Conservation (phyloP, 2,113 vertebrate genomes). For the Triplophysa siluroides region DNA sequence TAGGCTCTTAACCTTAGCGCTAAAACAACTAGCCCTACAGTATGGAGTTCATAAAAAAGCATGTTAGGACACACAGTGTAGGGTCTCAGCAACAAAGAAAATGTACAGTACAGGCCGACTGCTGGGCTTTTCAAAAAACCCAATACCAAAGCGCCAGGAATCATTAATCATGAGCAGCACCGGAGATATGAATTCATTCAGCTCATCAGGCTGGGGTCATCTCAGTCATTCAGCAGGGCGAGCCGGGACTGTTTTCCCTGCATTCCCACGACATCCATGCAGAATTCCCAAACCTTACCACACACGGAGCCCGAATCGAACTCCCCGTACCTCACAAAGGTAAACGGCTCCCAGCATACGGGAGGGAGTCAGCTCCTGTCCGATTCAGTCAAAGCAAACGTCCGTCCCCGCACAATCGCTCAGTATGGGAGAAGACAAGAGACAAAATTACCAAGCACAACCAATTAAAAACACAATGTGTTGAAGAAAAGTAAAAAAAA, state of each 20-base stretch:
- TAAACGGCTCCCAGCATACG: constrained; percentile 19
- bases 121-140: constrained; percentile 29
- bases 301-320: constrained; percentile 37
- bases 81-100: constrained; percentile 17
- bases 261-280: constrained; percentile 41
- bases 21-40: constrained; percentile 3
- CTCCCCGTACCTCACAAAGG: constrained; percentile 35
- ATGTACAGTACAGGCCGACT: constrained; percentile 31
- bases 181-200: constrained; percentile 28
- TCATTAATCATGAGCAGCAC: constrained; percentile 41
- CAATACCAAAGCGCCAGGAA: constrained; percentile 35
- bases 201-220: constrained; percentile 37
- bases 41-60: constrained; percentile 42
- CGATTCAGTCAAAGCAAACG: constrained; percentile 28
- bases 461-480: constrained; percentile 49
- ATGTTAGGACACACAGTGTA: constrained; percentile 38
- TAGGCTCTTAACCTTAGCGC: constrained; percentile 4
- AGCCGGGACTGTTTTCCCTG: constrained; percentile 15
- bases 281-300: constrained; percentile 35
- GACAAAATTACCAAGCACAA: constrained; percentile 25
- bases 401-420: constrained; percentile 36
- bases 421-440: constrained; percentile 38
- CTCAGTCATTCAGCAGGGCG: constrained; percentile 30
- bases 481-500: constrained; percentile 26
- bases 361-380: constrained; percentile 33